Percentiles rank a stretch among this genome's conserved stretches.
Conservation (phyloP, 2,888 invertebrate species). For the Craniophora ligustri region DNA sequence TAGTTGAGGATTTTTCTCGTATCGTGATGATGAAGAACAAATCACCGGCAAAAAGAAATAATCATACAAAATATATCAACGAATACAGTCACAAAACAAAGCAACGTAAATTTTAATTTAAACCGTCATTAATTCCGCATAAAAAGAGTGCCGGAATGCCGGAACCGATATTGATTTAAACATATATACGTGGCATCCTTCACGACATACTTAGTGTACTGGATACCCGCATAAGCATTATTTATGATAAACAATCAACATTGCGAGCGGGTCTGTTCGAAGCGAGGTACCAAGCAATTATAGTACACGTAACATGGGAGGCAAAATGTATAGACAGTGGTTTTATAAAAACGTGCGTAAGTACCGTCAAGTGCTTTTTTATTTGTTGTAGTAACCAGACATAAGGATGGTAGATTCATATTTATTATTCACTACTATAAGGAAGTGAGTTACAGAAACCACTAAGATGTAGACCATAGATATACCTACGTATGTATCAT, state of each 20-base stretch:
- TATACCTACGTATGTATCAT: too few relatives aligned
- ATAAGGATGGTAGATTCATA: too few relatives aligned
- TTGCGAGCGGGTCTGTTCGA: constrained; percentile 21
- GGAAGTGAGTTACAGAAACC: too few relatives aligned
- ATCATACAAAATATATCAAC: too few relatives aligned
- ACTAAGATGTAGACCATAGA: too few relatives aligned
- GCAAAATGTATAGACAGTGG: constrained; percentile 1
- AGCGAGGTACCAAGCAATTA: constrained; percentile 27
- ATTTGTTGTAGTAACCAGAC: too few relatives aligned
- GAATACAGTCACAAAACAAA: constrained; percentile 20
- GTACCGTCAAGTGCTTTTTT: too few relatives aligned
- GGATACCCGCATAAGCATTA: constrained; percentile 34
- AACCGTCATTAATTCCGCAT: constrained; percentile 10
- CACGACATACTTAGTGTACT: not conserved
- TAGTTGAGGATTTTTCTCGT: too few relatives aligned
- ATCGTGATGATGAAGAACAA: too few relatives aligned
- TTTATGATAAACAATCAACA: constrained; percentile 35
- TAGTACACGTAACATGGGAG: not conserved
- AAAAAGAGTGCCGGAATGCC: constrained; percentile 19
- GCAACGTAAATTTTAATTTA: constrained; percentile 29
- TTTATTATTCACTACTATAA: too few relatives aligned
- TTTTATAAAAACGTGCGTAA: constrained; percentile 19
- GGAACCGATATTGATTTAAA: constrained; percentile 30
- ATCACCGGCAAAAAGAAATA: too few relatives aligned
- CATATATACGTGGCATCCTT: not conserved